A percentile compares a stretch with the other conserved stretches of the same genome.
Conservation (phyloP, 2,888 invertebrate genomes). For the Sicus ferrugineus region DNA sequence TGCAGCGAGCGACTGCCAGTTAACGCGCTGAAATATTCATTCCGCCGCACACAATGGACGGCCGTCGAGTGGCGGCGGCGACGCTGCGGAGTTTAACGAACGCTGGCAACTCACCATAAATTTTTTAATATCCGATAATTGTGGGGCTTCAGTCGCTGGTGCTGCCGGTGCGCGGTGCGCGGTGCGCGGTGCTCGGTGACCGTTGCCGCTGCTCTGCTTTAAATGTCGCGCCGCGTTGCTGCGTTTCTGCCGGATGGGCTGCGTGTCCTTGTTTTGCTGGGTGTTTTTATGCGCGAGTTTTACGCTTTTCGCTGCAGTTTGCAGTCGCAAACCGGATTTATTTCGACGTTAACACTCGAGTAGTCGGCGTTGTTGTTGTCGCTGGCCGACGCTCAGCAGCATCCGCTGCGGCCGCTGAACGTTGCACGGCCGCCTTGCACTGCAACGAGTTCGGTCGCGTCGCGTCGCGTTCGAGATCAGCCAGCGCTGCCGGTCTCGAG, state of each 20-base stretch:
- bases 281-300: background rate
- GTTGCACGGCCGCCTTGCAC: background rate
- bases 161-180: conserved; percentile 11
- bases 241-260: conserved; percentile 21
- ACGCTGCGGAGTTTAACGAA: background rate
- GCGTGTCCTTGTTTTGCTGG: conserved; percentile 1
- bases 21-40: background rate
- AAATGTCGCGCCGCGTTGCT: conserved; percentile 14
- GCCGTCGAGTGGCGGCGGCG: background rate
- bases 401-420: background rate
- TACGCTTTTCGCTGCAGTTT: background rate
- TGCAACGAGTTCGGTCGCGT: background rate
- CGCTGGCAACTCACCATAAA: conserved; percentile 32
- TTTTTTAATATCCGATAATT: conserved; percentile 34
- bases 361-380: conserved; percentile 9
- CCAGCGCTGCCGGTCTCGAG: too few species aligned
- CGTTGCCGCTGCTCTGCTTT: conserved; percentile 21
- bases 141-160: conserved; percentile 22
- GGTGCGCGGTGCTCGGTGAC: conserved; percentile 18
- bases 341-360: conserved; percentile 28
- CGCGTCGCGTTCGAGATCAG: background rate
- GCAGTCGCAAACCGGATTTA: conserved; percentile 19
- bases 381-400: background rate
- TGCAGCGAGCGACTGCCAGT: background rate
- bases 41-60: background rate